Evolutionary conservation across 2,797 vertebrate genomes (phyloP).

Genomic region (Gorsachius magnificus): DNA sequence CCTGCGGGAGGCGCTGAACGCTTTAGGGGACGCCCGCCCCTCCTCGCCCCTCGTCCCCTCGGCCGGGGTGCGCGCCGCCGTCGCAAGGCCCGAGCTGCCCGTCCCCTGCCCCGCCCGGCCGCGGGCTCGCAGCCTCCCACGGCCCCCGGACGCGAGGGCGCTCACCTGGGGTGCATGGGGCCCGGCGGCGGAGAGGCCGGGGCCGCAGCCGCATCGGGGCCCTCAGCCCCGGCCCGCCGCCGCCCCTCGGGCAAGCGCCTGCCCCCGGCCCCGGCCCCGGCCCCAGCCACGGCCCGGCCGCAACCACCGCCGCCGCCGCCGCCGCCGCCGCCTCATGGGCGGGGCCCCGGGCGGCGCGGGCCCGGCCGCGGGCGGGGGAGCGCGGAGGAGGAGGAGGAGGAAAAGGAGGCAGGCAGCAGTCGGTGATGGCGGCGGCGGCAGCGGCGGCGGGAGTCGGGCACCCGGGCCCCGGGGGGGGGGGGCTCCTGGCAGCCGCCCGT

Average conservation of each 20-base stretch:
- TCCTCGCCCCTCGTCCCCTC: neutral
- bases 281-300: neutral
- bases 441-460: neutral
- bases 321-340: neutral
- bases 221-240: neutral
- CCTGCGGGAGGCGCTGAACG: neutral
- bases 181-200: neutral
- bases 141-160: neutral
- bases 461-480: too few relatives aligned
- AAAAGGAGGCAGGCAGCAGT: neutral
- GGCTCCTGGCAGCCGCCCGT: too few relatives aligned
- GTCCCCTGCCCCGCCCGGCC: neutral
- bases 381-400: neutral
- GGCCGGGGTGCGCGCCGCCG: neutral
- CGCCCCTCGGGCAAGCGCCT: neutral
- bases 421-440: neutral
- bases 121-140: neutral
- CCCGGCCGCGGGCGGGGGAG: neutral
- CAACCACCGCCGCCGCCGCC: neutral
- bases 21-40: neutral
- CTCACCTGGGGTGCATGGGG: constrained; percentile 73
- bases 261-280: neutral
- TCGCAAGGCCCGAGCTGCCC: neutral
- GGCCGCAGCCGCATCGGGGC: neutral
- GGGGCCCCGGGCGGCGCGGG: neutral